phyloP scores from a whole-genome alignment of 2,888 invertebrate genomes.

The Platynereis dumerilii region DNA sequence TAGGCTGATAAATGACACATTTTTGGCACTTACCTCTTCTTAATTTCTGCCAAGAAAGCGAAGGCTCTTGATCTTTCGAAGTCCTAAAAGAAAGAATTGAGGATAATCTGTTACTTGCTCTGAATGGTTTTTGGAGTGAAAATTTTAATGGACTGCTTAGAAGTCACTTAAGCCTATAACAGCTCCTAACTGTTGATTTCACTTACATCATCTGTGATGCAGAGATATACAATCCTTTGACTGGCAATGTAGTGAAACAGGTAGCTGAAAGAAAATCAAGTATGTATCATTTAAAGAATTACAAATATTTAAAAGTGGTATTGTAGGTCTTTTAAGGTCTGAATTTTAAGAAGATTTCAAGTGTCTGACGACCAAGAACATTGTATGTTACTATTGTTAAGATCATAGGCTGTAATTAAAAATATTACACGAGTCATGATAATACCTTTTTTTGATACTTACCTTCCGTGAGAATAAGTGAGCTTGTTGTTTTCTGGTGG shows the following conservation, averaged over 20 bases:
- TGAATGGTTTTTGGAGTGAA: too few species aligned
- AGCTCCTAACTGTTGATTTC: too few species aligned
- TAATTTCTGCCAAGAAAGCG: constrained; percentile 87
- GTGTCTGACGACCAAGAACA: too few species aligned
- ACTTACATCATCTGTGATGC: constrained; percentile 81
- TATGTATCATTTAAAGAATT: not conserved
- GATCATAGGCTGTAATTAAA: too few species aligned
- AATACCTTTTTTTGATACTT: constrained; percentile 16
- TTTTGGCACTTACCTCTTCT: constrained; percentile 65
- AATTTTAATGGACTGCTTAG: too few species aligned
- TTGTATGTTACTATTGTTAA: too few species aligned
- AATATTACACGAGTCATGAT: too few species aligned
- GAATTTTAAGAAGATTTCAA: too few species aligned
- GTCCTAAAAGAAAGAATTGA: constrained; percentile 72
- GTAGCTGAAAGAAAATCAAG: constrained; percentile 69
- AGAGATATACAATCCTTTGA: constrained; percentile 86
- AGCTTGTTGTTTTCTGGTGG: constrained; percentile 87
- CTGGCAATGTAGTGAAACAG: constrained; percentile 91
- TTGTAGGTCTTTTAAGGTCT: too few species aligned
- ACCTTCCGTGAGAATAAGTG: constrained; percentile 85
- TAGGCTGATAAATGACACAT: too few species aligned
- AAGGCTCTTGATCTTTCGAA: constrained; percentile 92
- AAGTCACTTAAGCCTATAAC: too few species aligned
- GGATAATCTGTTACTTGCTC: too few species aligned
- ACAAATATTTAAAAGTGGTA: not conserved